Evolutionary conservation across 2,113 vertebrate species (phyloP), one percentile per base, ranked within the genome.

Genomic region (Perca schrenkii): DNA sequence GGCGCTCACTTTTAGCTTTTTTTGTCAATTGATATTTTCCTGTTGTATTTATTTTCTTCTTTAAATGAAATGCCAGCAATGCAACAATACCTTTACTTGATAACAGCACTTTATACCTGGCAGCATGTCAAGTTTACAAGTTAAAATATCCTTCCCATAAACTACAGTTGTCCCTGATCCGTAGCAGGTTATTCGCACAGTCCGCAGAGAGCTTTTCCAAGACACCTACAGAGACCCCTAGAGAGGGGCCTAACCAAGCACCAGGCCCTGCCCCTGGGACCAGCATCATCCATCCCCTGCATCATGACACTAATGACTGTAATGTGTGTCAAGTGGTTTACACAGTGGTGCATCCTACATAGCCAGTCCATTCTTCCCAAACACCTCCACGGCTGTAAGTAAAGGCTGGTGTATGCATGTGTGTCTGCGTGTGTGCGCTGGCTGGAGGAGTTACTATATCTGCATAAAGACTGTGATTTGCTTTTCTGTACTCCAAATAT

Each of bases 281-380:
- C 61, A 87, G 80, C 54, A 82, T 91, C 80, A 13, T 87, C 56
- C 84, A 79, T 84, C 90, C 85, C 82, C 57, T 89, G 73, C 72
- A 86, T 90, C 89, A 85, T 93, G 93, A 91, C 90, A 93, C 74
- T 94, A 95, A 94, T 90, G 92, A 87, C 91, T 93, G 64, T 93
- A 94, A 92, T 89, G 86, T 89, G 81, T 88, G 74, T 88, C 68
- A 82, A 89, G 68, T 73, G 77, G 74, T 82, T 86, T 81, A 79
- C 70, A 84, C 69, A 71, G 40, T 31, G 0, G 15, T 46, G 47
- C 82, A 77, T 60, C 79, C 21, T 22, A 56, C 21, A 49, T n/a
- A 70, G 16, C 58, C 58, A 52, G 34, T 28, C 50, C 56, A 52
- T 50, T 31, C 69, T 31, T 68, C 58, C 46, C 67, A 86, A 68